Conservation (phyloP, 2,113 vertebrate genomes). For the Embiotoca jacksoni region DNA sequence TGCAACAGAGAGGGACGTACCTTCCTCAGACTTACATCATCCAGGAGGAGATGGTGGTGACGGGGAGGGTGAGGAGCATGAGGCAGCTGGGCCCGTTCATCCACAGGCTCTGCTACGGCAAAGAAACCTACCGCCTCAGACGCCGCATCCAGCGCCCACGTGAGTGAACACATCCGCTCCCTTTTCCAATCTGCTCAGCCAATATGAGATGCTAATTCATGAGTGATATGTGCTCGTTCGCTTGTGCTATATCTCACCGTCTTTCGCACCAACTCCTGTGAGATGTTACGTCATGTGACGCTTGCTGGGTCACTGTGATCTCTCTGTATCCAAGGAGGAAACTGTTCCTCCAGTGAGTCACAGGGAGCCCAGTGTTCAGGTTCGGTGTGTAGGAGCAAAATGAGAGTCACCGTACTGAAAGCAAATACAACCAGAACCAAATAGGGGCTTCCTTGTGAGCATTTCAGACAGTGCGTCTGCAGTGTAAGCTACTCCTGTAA, state of each 20-base stretch:
- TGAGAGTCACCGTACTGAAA: slow-evolving; percentile 3
- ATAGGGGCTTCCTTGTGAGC: slow-evolving; percentile 59
- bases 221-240: neutral
- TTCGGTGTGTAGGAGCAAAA: slow-evolving; percentile 35
- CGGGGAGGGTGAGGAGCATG: slow-evolving; percentile 89
- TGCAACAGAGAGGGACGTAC: slow-evolving; percentile 91
- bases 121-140: slow-evolving; percentile 93
- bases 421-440: slow-evolving; percentile 40
- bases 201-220: slow-evolving; percentile 21
- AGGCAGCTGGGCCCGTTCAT: slow-evolving; percentile 94
- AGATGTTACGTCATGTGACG: slow-evolving; percentile 33
- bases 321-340: slow-evolving; percentile 16
- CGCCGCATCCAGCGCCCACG: slow-evolving; percentile 85
- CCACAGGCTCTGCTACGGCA: slow-evolving; percentile 91
- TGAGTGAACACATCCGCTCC: slow-evolving; percentile 76
- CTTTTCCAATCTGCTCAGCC: neutral
- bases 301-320: slow-evolving; percentile 3
- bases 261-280: slow-evolving; percentile 18
- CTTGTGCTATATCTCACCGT: slow-evolving; percentile 15
- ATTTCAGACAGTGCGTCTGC: slow-evolving; percentile 31
- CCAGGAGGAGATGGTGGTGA: slow-evolving; percentile 95
- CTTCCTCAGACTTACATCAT: slow-evolving; percentile 95
- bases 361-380: slow-evolving; percentile 41
- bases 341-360: slow-evolving; percentile 32
- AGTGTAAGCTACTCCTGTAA: slow-evolving; percentile 38